Conservation (phyloP, 2,888 invertebrate genomes). For the Petrolisthes manimaculis region DNA sequence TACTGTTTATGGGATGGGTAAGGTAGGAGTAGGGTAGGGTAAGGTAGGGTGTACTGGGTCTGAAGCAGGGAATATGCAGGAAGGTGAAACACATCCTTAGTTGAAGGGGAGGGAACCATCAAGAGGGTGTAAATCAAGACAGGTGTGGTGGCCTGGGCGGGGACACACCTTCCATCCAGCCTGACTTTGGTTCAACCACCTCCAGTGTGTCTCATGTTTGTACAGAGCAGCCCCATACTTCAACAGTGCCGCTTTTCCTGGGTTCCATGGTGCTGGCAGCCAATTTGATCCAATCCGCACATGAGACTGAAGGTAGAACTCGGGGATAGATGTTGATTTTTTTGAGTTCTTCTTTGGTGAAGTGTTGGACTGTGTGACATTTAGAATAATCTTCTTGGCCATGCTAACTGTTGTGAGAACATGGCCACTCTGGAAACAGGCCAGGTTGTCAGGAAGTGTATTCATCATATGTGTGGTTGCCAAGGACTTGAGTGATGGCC, state of each 20-base stretch:
- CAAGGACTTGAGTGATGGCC: slow-evolving; percentile 17
- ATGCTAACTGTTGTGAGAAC: slow-evolving; percentile 30
- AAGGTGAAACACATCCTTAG: too few species aligned
- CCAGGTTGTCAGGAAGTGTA: slow-evolving; percentile 48
- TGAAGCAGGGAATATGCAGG: too few species aligned
- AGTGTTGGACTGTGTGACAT: slow-evolving; percentile 5
- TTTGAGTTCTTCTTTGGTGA: background rate
- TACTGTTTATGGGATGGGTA: too few species aligned
- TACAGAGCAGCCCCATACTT: slow-evolving; percentile 51
- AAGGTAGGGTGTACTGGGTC: background rate
- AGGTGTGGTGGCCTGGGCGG: slow-evolving; percentile 53
- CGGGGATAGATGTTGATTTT: background rate
- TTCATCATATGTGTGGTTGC: slow-evolving; percentile 27
- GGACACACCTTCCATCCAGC: slow-evolving; percentile 51
- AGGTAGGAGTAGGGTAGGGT: background rate
- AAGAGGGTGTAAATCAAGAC: slow-evolving; percentile 60
- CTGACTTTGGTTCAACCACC: slow-evolving; percentile 33
- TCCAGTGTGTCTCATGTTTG: slow-evolving; percentile 59
- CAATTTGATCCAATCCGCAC: slow-evolving; percentile 45
- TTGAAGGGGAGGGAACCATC: slow-evolving; percentile 58
- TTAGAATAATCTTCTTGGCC: background rate
- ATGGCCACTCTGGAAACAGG: slow-evolving; percentile 53
- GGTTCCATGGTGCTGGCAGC: slow-evolving; percentile 58
- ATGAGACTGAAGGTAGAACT: slow-evolving; percentile 44
- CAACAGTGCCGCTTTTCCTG: slow-evolving; percentile 40